Conservation (phyloP, 2,113 vertebrate genomes). For the Sula dactylatra region DNA sequence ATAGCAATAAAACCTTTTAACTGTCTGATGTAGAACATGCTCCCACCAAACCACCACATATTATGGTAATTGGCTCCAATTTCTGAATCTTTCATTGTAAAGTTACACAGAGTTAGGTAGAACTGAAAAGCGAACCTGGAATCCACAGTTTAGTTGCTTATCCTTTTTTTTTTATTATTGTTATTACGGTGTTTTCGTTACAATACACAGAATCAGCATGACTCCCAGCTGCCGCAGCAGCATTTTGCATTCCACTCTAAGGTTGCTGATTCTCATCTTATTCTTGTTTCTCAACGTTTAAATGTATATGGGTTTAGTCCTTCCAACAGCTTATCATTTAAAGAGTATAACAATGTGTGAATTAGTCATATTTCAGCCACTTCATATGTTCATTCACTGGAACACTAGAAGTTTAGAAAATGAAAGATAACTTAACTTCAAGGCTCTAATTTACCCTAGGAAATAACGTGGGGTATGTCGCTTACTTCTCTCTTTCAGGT, state of each 20-base stretch:
- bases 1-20: slow-evolving; percentile 87
- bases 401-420: not conserved
- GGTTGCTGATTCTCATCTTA: not conserved
- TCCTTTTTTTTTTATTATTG: not conserved
- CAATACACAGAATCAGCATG: not conserved
- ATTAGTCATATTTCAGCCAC: not conserved
- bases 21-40: slow-evolving; percentile 81
- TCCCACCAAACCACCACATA: slow-evolving; percentile 80
- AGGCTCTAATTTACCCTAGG: not conserved
- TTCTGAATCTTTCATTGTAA: slow-evolving; percentile 75
- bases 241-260: not conserved
- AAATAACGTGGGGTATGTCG: not conserved
- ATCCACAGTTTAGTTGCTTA: slow-evolving; percentile 34
- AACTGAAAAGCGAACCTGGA: slow-evolving; percentile 62
- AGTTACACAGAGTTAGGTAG: slow-evolving; percentile 74
- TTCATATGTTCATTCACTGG: not conserved
- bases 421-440: not conserved
- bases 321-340: slow-evolving; percentile 4
- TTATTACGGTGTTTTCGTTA: not conserved
- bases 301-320: not conserved
- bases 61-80: slow-evolving; percentile 82
- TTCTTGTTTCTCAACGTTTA: slow-evolving; percentile 36
- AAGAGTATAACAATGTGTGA: not conserved
- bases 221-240: not conserved
- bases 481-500: not conserved